These are phyloP conservation scores for Oncorhynchus nerka DNA, from an alignment of 2,113 vertebrate species.

Conservation along the genomic window DNA sequence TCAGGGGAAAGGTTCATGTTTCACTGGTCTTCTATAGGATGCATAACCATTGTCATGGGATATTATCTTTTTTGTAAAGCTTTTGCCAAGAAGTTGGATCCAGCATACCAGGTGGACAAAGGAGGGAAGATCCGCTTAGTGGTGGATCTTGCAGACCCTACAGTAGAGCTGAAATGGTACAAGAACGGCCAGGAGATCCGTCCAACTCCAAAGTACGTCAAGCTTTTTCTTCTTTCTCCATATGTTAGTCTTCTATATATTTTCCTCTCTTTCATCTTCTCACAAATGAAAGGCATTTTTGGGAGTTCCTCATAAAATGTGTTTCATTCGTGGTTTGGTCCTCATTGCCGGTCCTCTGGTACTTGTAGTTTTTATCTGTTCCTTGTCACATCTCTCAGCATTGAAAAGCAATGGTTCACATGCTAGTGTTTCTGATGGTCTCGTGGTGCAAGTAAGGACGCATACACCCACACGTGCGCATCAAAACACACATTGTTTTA, in stretches of 20 bases:
- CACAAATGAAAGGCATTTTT: conserved; percentile 56
- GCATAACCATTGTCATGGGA: not conserved
- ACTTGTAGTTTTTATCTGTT: conserved; percentile 27
- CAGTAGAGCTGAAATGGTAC: conserved; percentile 98
- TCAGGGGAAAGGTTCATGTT: not conserved
- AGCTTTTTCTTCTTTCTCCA: conserved; percentile 4
- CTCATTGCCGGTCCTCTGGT: conserved; percentile 11
- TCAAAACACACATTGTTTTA: not conserved
- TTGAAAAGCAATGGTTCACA: conserved; percentile 57
- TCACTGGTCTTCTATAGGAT: not conserved
- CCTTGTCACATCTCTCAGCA: conserved; percentile 25
- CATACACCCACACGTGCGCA: not conserved
- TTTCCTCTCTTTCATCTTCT: conserved; percentile 16
- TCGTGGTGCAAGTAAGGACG: not conserved
- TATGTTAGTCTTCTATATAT: conserved; percentile 12
- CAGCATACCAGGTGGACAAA: conserved; percentile 95
- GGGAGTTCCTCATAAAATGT: conserved; percentile 39
- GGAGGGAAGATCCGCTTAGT: conserved; percentile 89
- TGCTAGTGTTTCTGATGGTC: conserved; percentile 5
- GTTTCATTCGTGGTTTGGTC: conserved; percentile 51
- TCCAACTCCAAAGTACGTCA: conserved; percentile 90
- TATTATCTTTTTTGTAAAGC: conserved; percentile 66
- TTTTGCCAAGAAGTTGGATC: conserved; percentile 93
- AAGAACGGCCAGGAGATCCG: conserved; percentile 98
- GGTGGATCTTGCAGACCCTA: conserved; percentile 95